Evolutionary conservation across 2,113 vertebrate genomes (phyloP).

Genomic region (Damaliscus lunatus): DNA sequence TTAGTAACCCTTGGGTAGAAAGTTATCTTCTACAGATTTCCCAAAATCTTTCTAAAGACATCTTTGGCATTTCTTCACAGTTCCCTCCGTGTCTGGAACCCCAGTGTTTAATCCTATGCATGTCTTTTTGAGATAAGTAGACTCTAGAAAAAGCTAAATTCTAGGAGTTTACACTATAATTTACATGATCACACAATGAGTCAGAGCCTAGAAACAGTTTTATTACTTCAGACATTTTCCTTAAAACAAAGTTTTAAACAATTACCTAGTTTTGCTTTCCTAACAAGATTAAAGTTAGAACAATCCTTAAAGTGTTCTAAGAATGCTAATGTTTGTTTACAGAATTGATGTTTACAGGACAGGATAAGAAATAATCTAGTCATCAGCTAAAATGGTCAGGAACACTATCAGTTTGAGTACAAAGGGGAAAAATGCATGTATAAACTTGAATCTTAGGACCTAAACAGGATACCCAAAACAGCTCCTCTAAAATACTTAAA

Average conservation of each 20-base stretch:
- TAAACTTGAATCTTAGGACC: background rate
- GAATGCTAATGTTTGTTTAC: background rate
- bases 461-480: background rate
- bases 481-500: background rate
- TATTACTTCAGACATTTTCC: background rate
- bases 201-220: background rate
- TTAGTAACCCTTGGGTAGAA: background rate
- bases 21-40: background rate
- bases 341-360: background rate
- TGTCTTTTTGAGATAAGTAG: background rate
- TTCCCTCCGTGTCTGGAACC: background rate
- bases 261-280: background rate
- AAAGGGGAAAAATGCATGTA: background rate
- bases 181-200: background rate
- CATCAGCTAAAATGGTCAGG: background rate
- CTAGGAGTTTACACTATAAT: background rate
- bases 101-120: background rate
- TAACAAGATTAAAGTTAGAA: background rate
- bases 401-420: background rate
- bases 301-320: background rate
- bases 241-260: constrained; percentile 31
- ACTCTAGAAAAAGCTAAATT: background rate
- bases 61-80: background rate
- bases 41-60: background rate
- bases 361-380: background rate